Evolutionary conservation across 2,797 vertebrate species (phyloP), one percentile per base, ranked within the genome.

Genomic region (Coranthus polyacanthus): DNA sequence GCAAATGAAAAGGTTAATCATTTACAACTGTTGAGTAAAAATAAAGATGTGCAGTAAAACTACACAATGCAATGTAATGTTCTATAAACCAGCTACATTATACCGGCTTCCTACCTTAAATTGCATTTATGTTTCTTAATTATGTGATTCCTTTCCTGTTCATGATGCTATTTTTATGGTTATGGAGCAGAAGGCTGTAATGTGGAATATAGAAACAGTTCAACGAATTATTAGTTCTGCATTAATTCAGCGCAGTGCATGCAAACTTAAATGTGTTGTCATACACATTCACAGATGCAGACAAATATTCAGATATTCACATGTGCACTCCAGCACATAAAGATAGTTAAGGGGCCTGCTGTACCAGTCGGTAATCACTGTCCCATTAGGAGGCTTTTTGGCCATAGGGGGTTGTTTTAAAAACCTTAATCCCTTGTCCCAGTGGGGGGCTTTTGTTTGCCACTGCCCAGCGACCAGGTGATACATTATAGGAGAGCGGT

Each of bases 401-500:
- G 82, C 82, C 68, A 47, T 67, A 81, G 85, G 74, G 75, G 73
- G 61, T 71, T 78, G 62, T 77, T 91, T 89, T 85, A 88, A 90
- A 88, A 88, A 72, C 46, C 76, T 61, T 92, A 93, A 92, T 92
- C 89, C 81, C n/a, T 55, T 75, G 41, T 83, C 75, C 43, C 79
- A 83, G 82, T 18, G 9, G 84, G 85, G 68, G 51, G 55, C 64
- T 83, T 75, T 73, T 64, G 66, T 71, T 84, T 82, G 74, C 73
- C 68, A 79, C 70, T 68, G 81, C 77, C 80, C 81, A 81, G 63
- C 54, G 42, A 80, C 73, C 88, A 91, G 90, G 84, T 92, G 87
- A 92, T 84, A 84, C 50, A 82, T 82, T 84, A 78, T 64, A 72
- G 56, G 42, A 77, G 60, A 70, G 70, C 80, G 74, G 68, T 67